These are phyloP conservation scores for Napeogenes sylphis DNA, from an alignment of 2,888 invertebrate genomes.

Conservation along the genomic window DNA sequence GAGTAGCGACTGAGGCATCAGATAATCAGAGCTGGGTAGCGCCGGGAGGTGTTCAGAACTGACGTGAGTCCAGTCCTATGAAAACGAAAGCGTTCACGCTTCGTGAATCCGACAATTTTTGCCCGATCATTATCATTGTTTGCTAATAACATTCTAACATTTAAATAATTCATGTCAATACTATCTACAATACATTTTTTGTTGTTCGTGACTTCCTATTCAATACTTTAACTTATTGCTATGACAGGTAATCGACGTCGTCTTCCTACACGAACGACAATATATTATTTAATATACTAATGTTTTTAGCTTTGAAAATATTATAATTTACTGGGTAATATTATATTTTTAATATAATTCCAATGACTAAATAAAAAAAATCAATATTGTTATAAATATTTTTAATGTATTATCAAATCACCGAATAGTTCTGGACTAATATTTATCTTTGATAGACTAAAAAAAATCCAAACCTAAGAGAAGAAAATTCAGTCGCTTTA, in stretches of 20 bases:
- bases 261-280: too few species aligned
- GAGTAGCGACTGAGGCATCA: conserved; percentile 54
- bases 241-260: conserved; percentile 7
- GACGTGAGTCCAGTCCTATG: conserved; percentile 54
- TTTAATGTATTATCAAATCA: too few species aligned
- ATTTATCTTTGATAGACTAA: too few species aligned
- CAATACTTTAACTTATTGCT: conserved; percentile 11
- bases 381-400: too few species aligned
- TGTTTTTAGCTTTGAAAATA: too few species aligned
- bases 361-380: too few species aligned
- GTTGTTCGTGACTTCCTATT: conserved; percentile 43
- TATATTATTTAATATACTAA: too few species aligned
- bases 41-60: conserved; percentile 23
- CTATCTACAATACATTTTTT: conserved; percentile 31
- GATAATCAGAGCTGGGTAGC: conserved; percentile 17
- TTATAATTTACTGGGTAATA: too few species aligned
- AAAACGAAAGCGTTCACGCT: conserved; percentile 75
- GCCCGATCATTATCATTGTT: conserved; percentile 61
- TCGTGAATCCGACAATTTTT: conserved; percentile 61
- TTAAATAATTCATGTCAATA: conserved; percentile 52
- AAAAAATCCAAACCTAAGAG: too few species aligned
- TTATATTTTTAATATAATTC: too few species aligned
- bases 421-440: too few species aligned
- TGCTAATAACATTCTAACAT: conserved; percentile 54
- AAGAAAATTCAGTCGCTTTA: too few species aligned